These are phyloP conservation scores for Rhynchotus rufescens DNA, from an alignment of 2,797 vertebrate species.

Conservation along the genomic window DNA sequence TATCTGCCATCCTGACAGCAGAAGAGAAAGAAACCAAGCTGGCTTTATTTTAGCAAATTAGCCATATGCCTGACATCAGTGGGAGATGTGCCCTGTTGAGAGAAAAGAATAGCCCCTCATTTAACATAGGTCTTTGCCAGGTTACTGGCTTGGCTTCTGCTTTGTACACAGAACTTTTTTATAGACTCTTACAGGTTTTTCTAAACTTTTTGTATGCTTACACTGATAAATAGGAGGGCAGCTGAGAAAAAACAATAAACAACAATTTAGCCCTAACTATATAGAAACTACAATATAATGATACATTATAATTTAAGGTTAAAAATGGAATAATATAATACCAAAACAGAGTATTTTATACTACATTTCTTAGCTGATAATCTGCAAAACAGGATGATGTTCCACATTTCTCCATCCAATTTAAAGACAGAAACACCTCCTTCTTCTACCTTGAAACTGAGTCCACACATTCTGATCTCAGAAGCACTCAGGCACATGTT, in stretches of 20 bases:
- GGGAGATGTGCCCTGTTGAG: neutral
- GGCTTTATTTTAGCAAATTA: slow-evolving; percentile 40
- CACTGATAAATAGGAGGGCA: neutral
- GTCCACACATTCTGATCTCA: neutral
- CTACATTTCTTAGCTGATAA: neutral
- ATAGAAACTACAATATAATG: neutral
- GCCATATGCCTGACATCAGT: neutral
- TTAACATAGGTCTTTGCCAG: neutral
- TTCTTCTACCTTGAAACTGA: neutral
- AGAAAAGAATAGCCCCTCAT: slow-evolving; percentile 28
- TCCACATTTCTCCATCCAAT: neutral
- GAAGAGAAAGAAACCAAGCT: slow-evolving; percentile 4
- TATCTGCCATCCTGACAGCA: neutral
- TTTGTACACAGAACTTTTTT: neutral
- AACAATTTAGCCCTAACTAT: neutral
- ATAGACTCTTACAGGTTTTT: neutral
- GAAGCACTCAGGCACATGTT: neutral
- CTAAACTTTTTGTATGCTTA: neutral
- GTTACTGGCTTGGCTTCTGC: neutral
- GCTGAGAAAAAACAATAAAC: neutral
- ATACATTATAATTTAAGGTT: neutral
- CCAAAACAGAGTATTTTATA: neutral
- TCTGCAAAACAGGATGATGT: neutral
- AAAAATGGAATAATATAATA: neutral
- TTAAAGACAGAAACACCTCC: neutral